These are phyloP conservation scores for Calypte anna DNA, from an alignment of 2,113 vertebrate genomes.

Conservation along the genomic window DNA sequence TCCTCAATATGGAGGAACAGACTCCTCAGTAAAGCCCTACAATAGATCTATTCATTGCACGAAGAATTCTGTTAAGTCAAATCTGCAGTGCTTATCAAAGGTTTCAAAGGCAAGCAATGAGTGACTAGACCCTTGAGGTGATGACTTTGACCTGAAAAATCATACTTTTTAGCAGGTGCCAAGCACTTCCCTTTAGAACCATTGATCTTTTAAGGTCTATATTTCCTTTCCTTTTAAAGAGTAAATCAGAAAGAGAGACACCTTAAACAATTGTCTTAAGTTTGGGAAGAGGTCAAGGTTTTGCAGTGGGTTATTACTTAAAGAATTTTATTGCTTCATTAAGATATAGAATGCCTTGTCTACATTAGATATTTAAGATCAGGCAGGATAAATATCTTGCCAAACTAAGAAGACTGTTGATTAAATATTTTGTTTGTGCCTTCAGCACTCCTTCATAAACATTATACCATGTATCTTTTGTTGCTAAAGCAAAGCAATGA, in stretches of 20 bases:
- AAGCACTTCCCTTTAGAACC: background rate
- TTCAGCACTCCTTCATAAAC: background rate
- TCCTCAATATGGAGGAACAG: background rate
- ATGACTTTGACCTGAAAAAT: background rate
- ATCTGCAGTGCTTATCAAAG: background rate
- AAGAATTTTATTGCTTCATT: background rate
- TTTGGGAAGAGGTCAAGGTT: background rate
- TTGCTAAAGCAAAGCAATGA: constrained; percentile 23
- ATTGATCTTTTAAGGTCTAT: background rate
- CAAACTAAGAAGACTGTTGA: background rate
- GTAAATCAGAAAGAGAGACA: background rate
- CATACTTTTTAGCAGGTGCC: background rate
- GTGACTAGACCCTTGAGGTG: background rate
- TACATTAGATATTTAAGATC: background rate
- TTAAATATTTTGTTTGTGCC: background rate
- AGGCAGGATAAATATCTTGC: background rate
- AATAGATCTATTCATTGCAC: background rate
- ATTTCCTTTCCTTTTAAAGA: background rate
- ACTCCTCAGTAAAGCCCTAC: background rate
- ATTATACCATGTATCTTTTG: background rate
- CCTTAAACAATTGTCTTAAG: background rate
- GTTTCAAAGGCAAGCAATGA: background rate
- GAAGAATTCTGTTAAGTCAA: background rate
- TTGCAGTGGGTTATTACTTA: background rate
- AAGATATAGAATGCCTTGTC: background rate